Evolutionary conservation across 2,797 vertebrate genomes (phyloP), one percentile per base, ranked within the genome.

Genomic region (Pseudochirops corinnae): DNA sequence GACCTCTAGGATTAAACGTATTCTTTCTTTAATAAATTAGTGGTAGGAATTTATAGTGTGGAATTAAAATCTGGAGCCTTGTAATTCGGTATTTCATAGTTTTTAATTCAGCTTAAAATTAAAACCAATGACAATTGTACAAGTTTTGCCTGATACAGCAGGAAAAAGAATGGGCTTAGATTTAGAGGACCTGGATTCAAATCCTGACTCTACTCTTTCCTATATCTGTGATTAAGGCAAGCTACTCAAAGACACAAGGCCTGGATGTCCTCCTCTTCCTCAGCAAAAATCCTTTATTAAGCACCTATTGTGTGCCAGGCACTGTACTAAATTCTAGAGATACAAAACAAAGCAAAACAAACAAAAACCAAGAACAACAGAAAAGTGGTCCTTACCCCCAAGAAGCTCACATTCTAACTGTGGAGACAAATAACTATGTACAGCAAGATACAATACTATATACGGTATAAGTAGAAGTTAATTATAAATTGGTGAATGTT

Each of bases 381-480:
- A 96, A 31, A 91, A 56, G 91, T 12, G 11, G 90, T 28, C 91
- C 26, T 87, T 95, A 90, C 58, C 55, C 90, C 91, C 6, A 60
- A 92, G 93, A 92, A 21, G 14, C 5, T 67, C 82, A 50, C 55
- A 29, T 5, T 96, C 39, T 96, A 2, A 24, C 90, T 95, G 29
- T 7, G 18, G 16, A 74, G 5, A 39, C 33, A 39, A 39, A 74
- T 39, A 39, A 39, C n/a, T 21, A 39, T 39, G 16, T 74, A 39
- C n/a, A 95, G 96, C 14, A 21, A 82, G 18, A 56, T 50, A 46
- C 46, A 46, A 46, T 46, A 2, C 46, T 46, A 91, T 46, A 55
- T 93, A 96, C 55, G 50, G 26, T 58, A 93, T 58, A 95, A 94
- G 94, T 90, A 26, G 14, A 93, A 93, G 62, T 14, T 18, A 67